Base-by-base conservation (phyloP, 2,888 invertebrate species). In the Oconnorella tubifera region DNA sequence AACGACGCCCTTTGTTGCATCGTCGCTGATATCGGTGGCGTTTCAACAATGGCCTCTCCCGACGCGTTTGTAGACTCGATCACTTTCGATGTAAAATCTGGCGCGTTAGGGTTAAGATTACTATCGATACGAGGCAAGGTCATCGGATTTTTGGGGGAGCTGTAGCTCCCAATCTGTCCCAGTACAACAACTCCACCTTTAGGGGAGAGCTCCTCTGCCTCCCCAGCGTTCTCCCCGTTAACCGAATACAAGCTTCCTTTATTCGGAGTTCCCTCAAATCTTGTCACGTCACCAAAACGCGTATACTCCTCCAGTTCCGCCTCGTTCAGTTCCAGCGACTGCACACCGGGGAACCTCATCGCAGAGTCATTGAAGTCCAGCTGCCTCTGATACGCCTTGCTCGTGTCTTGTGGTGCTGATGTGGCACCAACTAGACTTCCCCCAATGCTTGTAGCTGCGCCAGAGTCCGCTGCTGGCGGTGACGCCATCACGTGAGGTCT, bases 21-120 rank as follows among this genome's bases (percentile, higher is more conserved):
- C 19, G 55, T 19, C 10, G 59, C 33, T 31, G 59, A 56, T 33
- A 33, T 0, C 14, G 56, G 40, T 57, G 64, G 6, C 25, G 48
- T 0, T 10, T 61, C 10, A 28, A 32, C n/a, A 31, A 29, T n/a
- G 31, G 10, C 40, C 40, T 14, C 40, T 19, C 10, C 40, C 40
- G 10, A 10, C 40, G 19, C 40, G 19, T n/a, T 27, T 1, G 23
- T 19, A 23, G 49, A 51, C 31, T 56, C 33, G 3, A 62, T 51
- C 4, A 61, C 31, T 27, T 66, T 66, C 19, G 58, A 33, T 3
- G 67, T 86, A 78, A 90, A 91, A 75, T 89, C 89, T 0, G 90
- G 90, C 2, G 90, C 90, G 73, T 90, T 87, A 0, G 90, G 90
- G 82, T 91, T 92, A 50, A 91, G 84, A 63, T 90, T 86, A 50